Evolutionary conservation across 2,888 invertebrate genomes (phyloP).

Genomic region (Lepidocyrtinus sp.): DNA sequence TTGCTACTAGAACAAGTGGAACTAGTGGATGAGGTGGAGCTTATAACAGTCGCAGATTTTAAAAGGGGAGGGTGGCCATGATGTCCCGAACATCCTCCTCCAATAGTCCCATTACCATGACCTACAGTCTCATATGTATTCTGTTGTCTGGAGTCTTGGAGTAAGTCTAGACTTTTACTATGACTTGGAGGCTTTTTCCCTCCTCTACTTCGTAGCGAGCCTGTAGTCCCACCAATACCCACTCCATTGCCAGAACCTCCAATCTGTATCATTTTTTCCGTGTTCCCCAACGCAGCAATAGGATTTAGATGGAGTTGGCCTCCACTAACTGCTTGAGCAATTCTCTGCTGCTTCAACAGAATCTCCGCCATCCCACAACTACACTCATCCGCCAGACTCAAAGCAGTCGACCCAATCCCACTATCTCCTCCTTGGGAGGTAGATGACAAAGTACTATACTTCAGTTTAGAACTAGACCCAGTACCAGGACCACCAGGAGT

Average conservation of each 20-base stretch:
- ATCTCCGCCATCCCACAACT: constrained; percentile 80
- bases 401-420: constrained; percentile 34
- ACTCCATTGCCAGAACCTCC: neutral
- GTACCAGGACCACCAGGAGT: neutral
- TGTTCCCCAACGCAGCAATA: constrained; percentile 34
- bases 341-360: constrained; percentile 73
- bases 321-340: constrained; percentile 24
- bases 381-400: constrained; percentile 74
- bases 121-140: constrained; percentile 71
- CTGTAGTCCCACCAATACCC: constrained; percentile 23
- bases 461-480: neutral
- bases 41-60: constrained; percentile 74
- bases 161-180: constrained; percentile 83
- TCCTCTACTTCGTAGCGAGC: constrained; percentile 31
- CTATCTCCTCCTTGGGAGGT: constrained; percentile 25
- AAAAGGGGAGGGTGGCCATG: constrained; percentile 73
- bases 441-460: constrained; percentile 22
- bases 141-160: constrained; percentile 73
- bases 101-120: constrained; percentile 73
- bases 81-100: constrained; percentile 66
- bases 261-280: constrained; percentile 39
- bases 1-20: constrained; percentile 22
- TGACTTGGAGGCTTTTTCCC: constrained; percentile 73
- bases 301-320: constrained; percentile 11
- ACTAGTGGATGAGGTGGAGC: constrained; percentile 62